Conservation (phyloP, 2,113 vertebrate genomes). For the Eurypyga helias region DNA sequence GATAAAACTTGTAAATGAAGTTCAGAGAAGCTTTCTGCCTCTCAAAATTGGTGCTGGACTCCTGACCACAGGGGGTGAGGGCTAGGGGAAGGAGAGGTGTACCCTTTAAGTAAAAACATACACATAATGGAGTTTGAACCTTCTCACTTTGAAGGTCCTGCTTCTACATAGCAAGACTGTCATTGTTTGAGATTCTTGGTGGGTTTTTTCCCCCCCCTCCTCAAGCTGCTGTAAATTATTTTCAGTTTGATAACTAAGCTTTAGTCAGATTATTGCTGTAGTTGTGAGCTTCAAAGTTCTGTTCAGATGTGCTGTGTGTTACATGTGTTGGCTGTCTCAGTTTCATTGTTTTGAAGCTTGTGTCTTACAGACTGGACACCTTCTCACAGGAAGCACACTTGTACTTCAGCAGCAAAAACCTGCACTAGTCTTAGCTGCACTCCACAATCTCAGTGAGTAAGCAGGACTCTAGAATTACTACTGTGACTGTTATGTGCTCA, state of each 20-base stretch:
- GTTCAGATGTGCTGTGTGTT: neutral
- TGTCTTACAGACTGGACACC: neutral
- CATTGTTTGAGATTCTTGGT: neutral
- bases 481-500: neutral
- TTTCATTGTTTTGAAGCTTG: neutral
- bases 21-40: neutral
- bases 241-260: neutral
- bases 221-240: neutral
- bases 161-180: neutral
- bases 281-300: conserved; percentile 22
- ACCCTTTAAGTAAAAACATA: neutral
- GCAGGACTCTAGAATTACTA: neutral
- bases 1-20: neutral
- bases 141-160: neutral
- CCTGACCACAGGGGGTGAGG: neutral
- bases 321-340: neutral
- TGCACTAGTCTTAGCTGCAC: neutral
- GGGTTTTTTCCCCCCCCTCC: no score
- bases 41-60: neutral
- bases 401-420: conserved; percentile 14
- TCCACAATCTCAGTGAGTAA: neutral
- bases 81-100: neutral
- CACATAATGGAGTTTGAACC: neutral
- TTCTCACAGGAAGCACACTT: neutral
- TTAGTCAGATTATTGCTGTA: conserved; percentile 42